Conservation (phyloP, 2,888 invertebrate genomes). For the Platerodrilus igneus region DNA sequence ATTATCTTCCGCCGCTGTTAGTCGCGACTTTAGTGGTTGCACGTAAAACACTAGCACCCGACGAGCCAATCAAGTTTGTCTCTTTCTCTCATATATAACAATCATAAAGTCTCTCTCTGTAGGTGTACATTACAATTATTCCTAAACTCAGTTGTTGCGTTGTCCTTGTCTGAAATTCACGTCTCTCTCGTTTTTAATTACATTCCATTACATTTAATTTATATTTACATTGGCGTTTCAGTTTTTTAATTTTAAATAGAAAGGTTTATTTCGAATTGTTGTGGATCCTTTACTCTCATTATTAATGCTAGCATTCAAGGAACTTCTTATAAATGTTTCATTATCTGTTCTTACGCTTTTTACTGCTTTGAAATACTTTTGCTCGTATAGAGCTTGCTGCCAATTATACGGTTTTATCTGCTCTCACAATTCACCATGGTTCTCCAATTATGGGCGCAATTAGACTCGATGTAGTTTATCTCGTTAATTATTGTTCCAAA, state of each 20-base stretch:
- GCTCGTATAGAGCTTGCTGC: constrained; percentile 26
- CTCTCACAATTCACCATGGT: constrained; percentile 28
- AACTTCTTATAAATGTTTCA: constrained; percentile 31
- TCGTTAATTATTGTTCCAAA: constrained; percentile 34
- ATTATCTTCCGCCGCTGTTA: constrained; percentile 33
- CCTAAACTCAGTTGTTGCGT: constrained; percentile 23
- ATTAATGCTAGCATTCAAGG: constrained; percentile 23
- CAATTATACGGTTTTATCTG: constrained; percentile 31
- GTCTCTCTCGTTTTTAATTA: constrained; percentile 35
- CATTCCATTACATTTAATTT: constrained; percentile 37
- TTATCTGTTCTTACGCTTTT: constrained; percentile 27
- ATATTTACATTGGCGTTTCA: constrained; percentile 33
- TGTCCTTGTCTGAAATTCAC: constrained; percentile 23
- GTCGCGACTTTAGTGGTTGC: constrained; percentile 29
- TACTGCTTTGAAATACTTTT: constrained; percentile 29
- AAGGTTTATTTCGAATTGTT: constrained; percentile 25
- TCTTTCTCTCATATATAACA: constrained; percentile 15
- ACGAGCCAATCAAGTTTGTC: constrained; percentile 27
- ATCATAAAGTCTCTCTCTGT: constrained; percentile 9
- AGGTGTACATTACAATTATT: constrained; percentile 27
- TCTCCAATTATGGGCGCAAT: constrained; percentile 34
- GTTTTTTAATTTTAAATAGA: constrained; percentile 26
- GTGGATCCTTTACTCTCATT: constrained; percentile 29
- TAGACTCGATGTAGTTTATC: constrained; percentile 34
- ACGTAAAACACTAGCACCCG: constrained; percentile 29